Base-by-base conservation (phyloP, 2,797 vertebrate species). In the Enteromius fasciolatus region DNA sequence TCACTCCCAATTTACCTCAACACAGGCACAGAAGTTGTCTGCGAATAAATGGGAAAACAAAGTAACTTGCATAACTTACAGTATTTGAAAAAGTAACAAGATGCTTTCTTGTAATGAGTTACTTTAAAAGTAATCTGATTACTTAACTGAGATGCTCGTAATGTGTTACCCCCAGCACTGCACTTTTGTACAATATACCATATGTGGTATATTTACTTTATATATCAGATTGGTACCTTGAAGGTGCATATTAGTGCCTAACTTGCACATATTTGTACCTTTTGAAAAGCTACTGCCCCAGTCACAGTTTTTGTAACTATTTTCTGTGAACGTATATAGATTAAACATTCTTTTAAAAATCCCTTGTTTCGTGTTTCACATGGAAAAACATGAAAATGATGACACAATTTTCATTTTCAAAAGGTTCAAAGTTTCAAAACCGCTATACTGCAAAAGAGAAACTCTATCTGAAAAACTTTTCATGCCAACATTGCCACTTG, bases 401-500 rank as follows among this genome's bases (percentile, higher is more conserved):
- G 23, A 52, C 18, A 52, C 28, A 57, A 12, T 72, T 63, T 4
- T 31, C 4, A 18, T 46, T 48, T 48, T 18, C 28, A 25, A 31
- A 3, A 31, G 31, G 2, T 31, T 31, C 3, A 31, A 31, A 31
- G 31, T 31, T 31, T 31, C 3, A 31, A 31, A 52, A 52, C 46
- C 1, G 10, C 25, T 20, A 33, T 20, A 31, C 5, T 33, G 18
- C 12, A 10, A n/a, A 52, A 33, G 25, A 20, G 17, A 46, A 46
- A 25, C 36, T 48, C 14, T 9, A 20, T 50, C 14, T 70, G 68
- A 12, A 69, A 85, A 88, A 87, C 63, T 83, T 88, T 52, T 23
- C 52, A 31, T 76, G 75, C 76, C 31, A 52, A 81, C 78, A 84
- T 86, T 89, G 89, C 92, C 81, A 76, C 88, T 66, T 41, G 78